Percentiles rank a stretch among this genome's conserved stretches.
Evolutionary conservation across 2,888 invertebrate species (phyloP).

Genomic region (Belgica antarctica): DNA sequence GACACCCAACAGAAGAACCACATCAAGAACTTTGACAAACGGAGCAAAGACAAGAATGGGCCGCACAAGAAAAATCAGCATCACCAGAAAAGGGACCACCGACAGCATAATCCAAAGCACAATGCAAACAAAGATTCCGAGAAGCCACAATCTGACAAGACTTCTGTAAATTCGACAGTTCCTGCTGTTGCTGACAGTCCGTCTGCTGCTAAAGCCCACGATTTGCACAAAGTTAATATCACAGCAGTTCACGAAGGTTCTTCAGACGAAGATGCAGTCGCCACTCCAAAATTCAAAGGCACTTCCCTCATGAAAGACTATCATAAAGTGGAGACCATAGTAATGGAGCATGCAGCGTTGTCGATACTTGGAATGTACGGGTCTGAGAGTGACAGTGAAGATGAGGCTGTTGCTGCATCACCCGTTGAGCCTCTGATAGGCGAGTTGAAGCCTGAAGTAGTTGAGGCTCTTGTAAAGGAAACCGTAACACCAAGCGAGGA

Average conservation of each 20-base stretch:
- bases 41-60: not conserved
- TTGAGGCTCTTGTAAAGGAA: not conserved
- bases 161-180: not conserved
- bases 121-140: not conserved
- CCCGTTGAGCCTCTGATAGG: too few species aligned
- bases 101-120: not conserved
- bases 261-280: constrained; percentile 28
- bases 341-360: constrained; percentile 47
- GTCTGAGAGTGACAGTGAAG: constrained; percentile 47
- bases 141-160: not conserved
- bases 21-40: not conserved
- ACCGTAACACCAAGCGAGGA: not conserved
- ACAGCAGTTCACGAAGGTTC: not conserved
- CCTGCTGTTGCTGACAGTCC: too few species aligned
- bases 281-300: constrained; percentile 45
- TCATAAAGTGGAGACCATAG: not conserved
- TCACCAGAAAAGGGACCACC: not conserved
- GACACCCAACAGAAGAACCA: constrained; percentile 51
- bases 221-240: not conserved
- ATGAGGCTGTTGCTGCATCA: not conserved
- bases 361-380: constrained; percentile 52
- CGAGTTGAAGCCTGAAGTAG: not conserved
- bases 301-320: constrained; percentile 45
- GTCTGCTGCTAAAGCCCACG: too few species aligned
- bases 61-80: not conserved